phyloP scores from a whole-genome alignment of 1,140 invertebrate species.

The honey bee (Apis mellifera) region DNA sequence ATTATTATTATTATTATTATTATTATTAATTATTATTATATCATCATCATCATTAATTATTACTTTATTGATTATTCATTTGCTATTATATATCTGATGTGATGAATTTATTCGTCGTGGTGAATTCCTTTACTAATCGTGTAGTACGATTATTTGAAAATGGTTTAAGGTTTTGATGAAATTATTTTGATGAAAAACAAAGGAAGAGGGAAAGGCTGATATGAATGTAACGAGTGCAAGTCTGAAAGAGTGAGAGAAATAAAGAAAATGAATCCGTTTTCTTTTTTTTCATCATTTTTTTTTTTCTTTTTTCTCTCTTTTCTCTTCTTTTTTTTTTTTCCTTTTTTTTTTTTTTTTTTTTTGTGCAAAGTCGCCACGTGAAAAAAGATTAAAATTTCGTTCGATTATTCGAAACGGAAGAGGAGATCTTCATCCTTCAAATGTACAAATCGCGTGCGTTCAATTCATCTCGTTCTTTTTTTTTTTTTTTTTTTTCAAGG shows the following conservation, averaged over 20 bases:
- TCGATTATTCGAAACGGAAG: background rate
- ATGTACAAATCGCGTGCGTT: background rate
- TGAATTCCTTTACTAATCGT: constrained; percentile 39
- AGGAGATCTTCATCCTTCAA: background rate
- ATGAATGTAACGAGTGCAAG: constrained; percentile 18
- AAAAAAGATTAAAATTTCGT: background rate
- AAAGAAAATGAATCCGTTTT: background rate
- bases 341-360: background rate
- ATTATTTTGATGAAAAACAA: background rate
- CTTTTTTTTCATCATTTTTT: background rate
- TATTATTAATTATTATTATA: constrained; percentile 28
- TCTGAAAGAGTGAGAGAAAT: constrained; percentile 2
- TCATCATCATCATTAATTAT: constrained; percentile 29
- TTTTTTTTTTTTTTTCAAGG: no score
- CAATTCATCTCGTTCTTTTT: background rate
- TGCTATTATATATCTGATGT: constrained; percentile 23
- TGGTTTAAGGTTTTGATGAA: constrained; percentile 15
- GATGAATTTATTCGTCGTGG: constrained; percentile 21
- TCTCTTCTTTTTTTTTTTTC: background rate
- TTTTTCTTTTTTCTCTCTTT: background rate
- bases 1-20: constrained; percentile 19
- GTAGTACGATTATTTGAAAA: constrained; percentile 3
- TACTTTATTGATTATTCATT: constrained; percentile 35
- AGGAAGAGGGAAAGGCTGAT: background rate
- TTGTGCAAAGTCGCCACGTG: constrained; percentile 38